Evolutionary conservation across 2,888 invertebrate genomes (phyloP), one percentile per base, ranked within the genome.

Genomic region (Bedellia somnulentella): DNA sequence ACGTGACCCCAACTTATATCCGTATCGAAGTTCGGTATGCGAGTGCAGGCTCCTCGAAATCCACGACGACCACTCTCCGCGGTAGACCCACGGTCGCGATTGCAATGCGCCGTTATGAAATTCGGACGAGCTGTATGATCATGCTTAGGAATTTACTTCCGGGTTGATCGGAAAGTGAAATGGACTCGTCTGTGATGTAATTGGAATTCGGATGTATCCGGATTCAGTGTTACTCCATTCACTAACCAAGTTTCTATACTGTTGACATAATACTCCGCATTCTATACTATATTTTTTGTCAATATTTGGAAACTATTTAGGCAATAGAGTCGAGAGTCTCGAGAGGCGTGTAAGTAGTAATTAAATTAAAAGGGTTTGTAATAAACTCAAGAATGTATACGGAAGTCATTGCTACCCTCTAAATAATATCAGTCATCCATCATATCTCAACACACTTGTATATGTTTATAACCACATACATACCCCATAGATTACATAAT

Each of bases 161-260:
- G 75, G 75, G 75, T 73, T 61, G 64, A 66, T 70, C 75, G 71
- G 63, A 75, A 75, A 75, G 75, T 75, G 75, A 75, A 75, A 73
- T 73, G 71, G 73, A 58, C 67, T 68, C 64, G 68, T 73, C 75
- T 64, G 61, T 75, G 71, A 75, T 73, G 73, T 70, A 75, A 75
- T 75, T 66, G 75, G 73, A 75, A 73, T 75, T 71, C 64, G 70
- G 73, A 75, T 75, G 58, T 75, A 67, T 73, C 73, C 73, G 75
- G 68, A 70, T 62, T 67, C 63, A 54, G 56, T 54, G 61, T 62
- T 63, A 61, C 62, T 63, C 70, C 70, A 63, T 70, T 71, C 73
- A 67, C 71, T 70, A 68, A 60, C 60, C 61, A 66, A 61, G 58
- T 62, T 53, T 66, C 57, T 66, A 52, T 64, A 64, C 55, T 57